These are phyloP conservation scores for Pipistrellus nathusii DNA, from an alignment of 2,797 vertebrate species.

Conservation along the genomic window DNA sequence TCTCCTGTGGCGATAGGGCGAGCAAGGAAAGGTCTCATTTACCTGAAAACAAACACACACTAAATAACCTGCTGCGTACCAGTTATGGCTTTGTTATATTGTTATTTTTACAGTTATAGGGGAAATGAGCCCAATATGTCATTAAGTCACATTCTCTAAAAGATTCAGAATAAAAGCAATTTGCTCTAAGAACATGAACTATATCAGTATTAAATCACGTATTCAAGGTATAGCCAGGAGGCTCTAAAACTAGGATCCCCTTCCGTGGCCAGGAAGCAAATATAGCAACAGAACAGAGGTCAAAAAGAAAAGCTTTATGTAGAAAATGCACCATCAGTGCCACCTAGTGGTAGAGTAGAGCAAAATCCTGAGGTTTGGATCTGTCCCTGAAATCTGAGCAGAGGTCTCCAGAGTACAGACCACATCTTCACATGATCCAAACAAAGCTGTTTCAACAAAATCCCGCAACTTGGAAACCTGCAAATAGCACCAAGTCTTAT, in stretches of 20 bases:
- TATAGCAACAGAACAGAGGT: not conserved
- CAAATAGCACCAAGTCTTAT: not conserved
- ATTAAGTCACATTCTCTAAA: conserved; percentile 27
- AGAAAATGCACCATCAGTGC: not conserved
- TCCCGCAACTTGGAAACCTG: not conserved
- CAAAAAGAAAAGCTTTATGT: not conserved
- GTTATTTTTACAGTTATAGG: conserved; percentile 26
- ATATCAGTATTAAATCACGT: conserved; percentile 44
- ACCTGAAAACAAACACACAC: not conserved
- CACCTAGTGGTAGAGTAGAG: conserved; percentile 66
- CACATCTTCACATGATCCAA: not conserved
- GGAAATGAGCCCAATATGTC: conserved; percentile 33
- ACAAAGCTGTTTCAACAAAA: not conserved
- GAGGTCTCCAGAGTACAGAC: not conserved
- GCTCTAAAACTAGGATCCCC: not conserved
- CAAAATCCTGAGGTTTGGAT: not conserved
- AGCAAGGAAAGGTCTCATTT: not conserved
- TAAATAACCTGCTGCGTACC: not conserved
- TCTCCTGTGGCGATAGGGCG: not conserved
- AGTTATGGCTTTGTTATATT: conserved; percentile 8
- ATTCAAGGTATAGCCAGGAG: not conserved
- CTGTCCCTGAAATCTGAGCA: not conserved
- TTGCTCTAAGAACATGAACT: conserved; percentile 15
- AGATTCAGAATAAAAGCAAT: conserved; percentile 28
- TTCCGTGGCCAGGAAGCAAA: not conserved